Base-by-base conservation (phyloP, 2,888 invertebrate species). In the Acheta domesticus region DNA sequence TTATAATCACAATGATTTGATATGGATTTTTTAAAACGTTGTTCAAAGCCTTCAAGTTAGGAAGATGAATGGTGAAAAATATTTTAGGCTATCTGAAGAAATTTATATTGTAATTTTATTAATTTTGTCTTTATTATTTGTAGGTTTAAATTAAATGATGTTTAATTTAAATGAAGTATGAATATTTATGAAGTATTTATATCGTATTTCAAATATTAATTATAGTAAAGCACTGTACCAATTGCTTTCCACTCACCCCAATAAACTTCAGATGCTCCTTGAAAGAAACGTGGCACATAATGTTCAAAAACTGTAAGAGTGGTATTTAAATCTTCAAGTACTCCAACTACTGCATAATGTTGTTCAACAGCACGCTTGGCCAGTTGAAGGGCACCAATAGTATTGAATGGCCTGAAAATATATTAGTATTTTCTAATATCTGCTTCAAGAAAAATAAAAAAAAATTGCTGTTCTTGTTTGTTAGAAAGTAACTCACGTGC, bases 301-400 rank as follows among this genome's bases (percentile, higher is more conserved):
- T 93, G 90, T 87, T 96, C 95, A 80, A 96, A 88, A n/a, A 96
- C 96, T 4, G 93, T 90, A 20, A 96, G 88, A 0, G 96, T 96
- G 2, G 93, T 91, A 87, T 96, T 96, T 86, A 96, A 90, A 84
- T 96, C 96, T 85, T 96, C 96, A 1, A 96, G 89, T 1, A 96
- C 94, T 1, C 96, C 96, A 4, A 96, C 96, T 0, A 96, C 96
- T 0, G 96, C 92, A 85, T 96, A 96, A 85, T 96, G 93, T 84
- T 93, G 91, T 85, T 96, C 96, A 0, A 96, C 95, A 5, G 95
- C 94, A 80, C 92, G 89, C 87, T 96, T 96, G 0, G 96, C 96
- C 78, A 92, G 90, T 86, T 96, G 94, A 83, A 96, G 86, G 1
- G 96, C 96, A 78, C 94, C 95, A 21, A 91, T 87, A 2, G 93